Percentiles rank a stretch among this genome's conserved stretches.
phyloP scores from a whole-genome alignment of 2,888 invertebrate species.

The Hemaris fuciformis region DNA sequence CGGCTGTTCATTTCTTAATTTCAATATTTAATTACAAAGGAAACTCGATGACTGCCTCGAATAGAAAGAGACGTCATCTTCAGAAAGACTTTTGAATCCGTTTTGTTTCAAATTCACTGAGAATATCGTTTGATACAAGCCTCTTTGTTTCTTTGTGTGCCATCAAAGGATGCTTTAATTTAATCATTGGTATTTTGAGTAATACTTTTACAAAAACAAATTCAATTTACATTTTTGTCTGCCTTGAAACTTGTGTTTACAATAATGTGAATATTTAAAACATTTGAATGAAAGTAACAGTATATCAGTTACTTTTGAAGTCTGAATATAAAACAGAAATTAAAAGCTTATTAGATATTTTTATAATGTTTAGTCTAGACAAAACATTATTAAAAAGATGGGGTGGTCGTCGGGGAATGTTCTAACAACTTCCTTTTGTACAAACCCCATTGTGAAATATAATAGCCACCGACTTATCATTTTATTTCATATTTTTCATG shows the following conservation, averaged over 20 bases:
- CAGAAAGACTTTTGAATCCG: conserved; percentile 71
- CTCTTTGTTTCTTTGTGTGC: conserved; percentile 66
- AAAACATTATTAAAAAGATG: neutral
- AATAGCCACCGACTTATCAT: conserved; percentile 66
- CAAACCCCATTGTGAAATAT: conserved; percentile 62
- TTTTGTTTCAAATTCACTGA: conserved; percentile 71
- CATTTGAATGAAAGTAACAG: neutral
- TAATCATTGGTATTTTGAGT: conserved; percentile 24
- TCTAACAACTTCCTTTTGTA: conserved; percentile 62
- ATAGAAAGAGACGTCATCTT: conserved; percentile 77
- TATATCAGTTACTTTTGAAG: neutral
- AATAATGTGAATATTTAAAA: neutral
- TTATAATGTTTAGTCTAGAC: neutral
- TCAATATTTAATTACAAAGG: conserved; percentile 83
- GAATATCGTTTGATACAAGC: conserved; percentile 58
- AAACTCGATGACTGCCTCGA: conserved; percentile 77
- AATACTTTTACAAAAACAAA: conserved; percentile 9
- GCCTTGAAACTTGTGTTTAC: neutral
- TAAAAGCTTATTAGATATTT: neutral
- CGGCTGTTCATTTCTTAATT: conserved; percentile 83
- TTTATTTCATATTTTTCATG: conserved; percentile 69
- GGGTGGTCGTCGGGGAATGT: neutral
- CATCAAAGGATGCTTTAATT: conserved; percentile 59
- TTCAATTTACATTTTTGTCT: conserved; percentile 18
- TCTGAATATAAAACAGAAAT: neutral